Evolutionary conservation across 2,113 vertebrate genomes (phyloP).

Genomic region (Cricetomys ansorgei): DNA sequence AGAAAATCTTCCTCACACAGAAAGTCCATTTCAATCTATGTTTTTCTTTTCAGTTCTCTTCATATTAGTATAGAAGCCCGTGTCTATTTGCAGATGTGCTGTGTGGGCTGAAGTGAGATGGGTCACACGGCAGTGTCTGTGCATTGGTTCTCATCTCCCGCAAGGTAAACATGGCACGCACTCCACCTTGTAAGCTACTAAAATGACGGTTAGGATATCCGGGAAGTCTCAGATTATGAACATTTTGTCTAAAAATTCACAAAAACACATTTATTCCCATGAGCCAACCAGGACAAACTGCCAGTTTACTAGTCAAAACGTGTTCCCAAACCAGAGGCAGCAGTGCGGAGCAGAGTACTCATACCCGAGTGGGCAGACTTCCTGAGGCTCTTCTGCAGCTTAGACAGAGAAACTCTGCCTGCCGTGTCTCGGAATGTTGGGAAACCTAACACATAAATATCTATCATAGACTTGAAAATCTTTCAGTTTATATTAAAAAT

Average conservation of each 20-base stretch:
- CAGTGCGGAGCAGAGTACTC: neutral
- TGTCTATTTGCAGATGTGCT: slow-evolving; percentile 17
- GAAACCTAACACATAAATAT: neutral
- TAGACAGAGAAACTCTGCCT: slow-evolving; percentile 25
- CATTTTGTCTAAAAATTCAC: slow-evolving; percentile 53
- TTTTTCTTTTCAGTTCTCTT: slow-evolving; percentile 30
- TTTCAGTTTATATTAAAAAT: slow-evolving; percentile 8
- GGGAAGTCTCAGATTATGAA: slow-evolving; percentile 47
- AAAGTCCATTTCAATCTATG: slow-evolving; percentile 32
- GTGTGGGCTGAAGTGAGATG: neutral
- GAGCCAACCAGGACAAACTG: neutral
- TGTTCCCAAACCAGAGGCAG: neutral
- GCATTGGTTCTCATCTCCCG: neutral
- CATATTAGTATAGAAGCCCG: neutral
- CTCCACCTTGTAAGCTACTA: slow-evolving; percentile 18
- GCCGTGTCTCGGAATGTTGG: neutral
- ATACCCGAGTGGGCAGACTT: neutral
- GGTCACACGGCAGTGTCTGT: neutral
- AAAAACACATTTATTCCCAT: neutral
- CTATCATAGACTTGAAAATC: neutral
- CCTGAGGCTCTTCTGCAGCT: neutral
- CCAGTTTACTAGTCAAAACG: slow-evolving; percentile 1
- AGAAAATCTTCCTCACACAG: slow-evolving; percentile 6
- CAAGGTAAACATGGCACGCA: slow-evolving; percentile 55
- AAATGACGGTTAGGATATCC: slow-evolving; percentile 35